Evolutionary conservation across 1,140 invertebrate genomes (phyloP).

Genomic region (Drosophila ercepeae): DNA sequence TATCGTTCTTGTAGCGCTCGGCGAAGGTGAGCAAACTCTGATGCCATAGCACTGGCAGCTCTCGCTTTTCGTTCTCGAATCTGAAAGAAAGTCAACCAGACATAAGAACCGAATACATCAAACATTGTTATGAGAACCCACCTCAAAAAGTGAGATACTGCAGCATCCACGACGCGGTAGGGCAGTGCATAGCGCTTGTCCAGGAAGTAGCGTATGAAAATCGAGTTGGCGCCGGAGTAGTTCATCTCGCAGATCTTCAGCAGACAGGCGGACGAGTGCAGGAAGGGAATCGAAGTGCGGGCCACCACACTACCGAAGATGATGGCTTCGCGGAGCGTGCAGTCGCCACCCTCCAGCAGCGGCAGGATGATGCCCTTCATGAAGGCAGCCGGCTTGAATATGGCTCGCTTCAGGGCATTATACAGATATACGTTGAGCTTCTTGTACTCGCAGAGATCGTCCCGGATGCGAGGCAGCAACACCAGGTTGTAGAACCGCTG

Average conservation of each 20-base stretch:
- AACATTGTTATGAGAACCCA: slow-evolving; percentile 11
- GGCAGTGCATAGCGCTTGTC: slow-evolving; percentile 99
- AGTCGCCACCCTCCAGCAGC: slow-evolving; percentile 95
- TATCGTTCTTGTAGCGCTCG: slow-evolving; percentile 97
- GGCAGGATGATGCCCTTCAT: slow-evolving; percentile 98
- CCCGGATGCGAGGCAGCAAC: slow-evolving; percentile 95
- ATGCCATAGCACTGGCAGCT: slow-evolving; percentile 98
- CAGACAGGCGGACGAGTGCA: slow-evolving; percentile 98
- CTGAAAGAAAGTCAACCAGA: slow-evolving; percentile 84
- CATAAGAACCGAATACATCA: rapidly evolving
- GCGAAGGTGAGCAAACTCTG: slow-evolving; percentile 97
- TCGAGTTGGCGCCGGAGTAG: slow-evolving; percentile 98
- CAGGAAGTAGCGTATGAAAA: slow-evolving; percentile 96
- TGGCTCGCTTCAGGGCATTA: slow-evolving; percentile 95
- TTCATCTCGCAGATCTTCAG: slow-evolving; percentile 99
- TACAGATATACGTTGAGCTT: slow-evolving; percentile 98
- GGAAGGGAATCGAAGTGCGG: slow-evolving; percentile 96
- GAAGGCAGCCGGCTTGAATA: slow-evolving; percentile 99
- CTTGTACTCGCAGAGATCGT: slow-evolving; percentile 98
- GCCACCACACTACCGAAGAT: slow-evolving; percentile 96
- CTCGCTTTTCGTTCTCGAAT: slow-evolving; percentile 92
- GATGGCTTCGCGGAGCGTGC: slow-evolving; percentile 97
- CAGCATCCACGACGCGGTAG: slow-evolving; percentile 96
- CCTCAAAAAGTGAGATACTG: slow-evolving; percentile 96
- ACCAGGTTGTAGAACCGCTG: slow-evolving; percentile 98